Conservation (phyloP, 2,113 vertebrate species). For the Neolamprologus caudopunctatus region DNA sequence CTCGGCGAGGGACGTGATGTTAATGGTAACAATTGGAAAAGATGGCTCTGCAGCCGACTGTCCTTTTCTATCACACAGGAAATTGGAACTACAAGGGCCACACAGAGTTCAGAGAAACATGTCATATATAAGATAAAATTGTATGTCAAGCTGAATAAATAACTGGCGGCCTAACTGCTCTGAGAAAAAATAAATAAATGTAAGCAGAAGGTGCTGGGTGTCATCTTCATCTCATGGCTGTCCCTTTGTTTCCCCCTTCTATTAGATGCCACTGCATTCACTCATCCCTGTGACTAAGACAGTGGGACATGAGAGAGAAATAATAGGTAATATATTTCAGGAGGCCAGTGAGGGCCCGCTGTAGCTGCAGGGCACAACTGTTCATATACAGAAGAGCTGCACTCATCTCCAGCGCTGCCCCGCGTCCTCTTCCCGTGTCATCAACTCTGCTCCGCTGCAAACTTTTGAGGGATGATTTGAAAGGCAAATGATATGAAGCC, state of each 20-base stretch:
- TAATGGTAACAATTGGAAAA: background rate
- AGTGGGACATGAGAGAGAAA: slow-evolving; percentile 1
- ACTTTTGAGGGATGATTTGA: slow-evolving; percentile 29
- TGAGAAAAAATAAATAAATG: background rate
- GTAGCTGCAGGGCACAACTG: slow-evolving; percentile 15
- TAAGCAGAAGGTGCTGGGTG: background rate
- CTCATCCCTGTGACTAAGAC: slow-evolving; percentile 37
- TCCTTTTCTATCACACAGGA: background rate
- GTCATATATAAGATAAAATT: slow-evolving; percentile 3
- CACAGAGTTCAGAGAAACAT: slow-evolving; percentile 16
- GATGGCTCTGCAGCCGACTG: background rate
- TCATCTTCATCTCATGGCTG: slow-evolving; percentile 9
- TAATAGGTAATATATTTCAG: slow-evolving; percentile 57
- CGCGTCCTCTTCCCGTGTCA: slow-evolving; percentile 3
- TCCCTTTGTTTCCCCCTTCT: slow-evolving; percentile 15
- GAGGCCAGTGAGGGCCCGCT: background rate
- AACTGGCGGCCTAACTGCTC: background rate
- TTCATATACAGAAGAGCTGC: slow-evolving; percentile 27
- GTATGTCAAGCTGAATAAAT: background rate
- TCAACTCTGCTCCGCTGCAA: slow-evolving; percentile 13
- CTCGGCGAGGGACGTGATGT: background rate
- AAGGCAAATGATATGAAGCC: slow-evolving; percentile 47
- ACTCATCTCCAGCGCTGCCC: slow-evolving; percentile 35
- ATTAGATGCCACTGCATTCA: slow-evolving; percentile 25
- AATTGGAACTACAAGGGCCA: background rate